These are phyloP conservation scores for Anas capensis DNA, from an alignment of 2,797 vertebrate species.

Conservation along the genomic window DNA sequence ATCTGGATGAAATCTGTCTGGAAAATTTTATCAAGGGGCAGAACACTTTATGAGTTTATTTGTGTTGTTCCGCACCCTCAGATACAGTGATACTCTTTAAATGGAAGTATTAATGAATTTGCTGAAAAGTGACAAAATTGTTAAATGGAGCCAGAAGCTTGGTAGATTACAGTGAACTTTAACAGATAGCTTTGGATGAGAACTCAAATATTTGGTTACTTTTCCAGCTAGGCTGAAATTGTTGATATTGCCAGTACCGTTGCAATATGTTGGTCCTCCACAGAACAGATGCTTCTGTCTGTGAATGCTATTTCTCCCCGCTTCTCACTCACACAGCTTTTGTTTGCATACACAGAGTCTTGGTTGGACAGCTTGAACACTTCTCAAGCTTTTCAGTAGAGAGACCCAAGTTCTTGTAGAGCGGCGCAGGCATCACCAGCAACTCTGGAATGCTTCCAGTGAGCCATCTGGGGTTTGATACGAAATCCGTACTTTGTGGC, in stretches of 20 bases:
- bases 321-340: neutral
- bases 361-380: neutral
- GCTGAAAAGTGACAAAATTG: neutral
- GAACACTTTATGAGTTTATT: neutral
- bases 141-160: neutral
- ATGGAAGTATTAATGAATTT: neutral
- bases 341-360: constrained; percentile 22
- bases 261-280: neutral
- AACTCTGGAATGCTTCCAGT: constrained; percentile 30
- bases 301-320: neutral
- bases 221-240: constrained; percentile 1
- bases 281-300: constrained; percentile 38
- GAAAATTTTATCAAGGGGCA: neutral
- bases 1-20: neutral
- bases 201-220: neutral
- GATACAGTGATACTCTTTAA: neutral
- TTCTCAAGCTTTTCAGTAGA: neutral
- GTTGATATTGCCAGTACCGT: neutral
- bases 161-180: neutral
- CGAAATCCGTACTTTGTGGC: neutral
- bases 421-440: neutral
- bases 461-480: constrained; percentile 58
- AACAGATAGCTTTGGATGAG: neutral
- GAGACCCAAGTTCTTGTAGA: neutral
- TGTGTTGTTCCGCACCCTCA: neutral